A percentile compares a stretch with the other conserved stretches of the same genome.
Evolutionary conservation across 1,140 invertebrate genomes (phyloP).

Genomic region (Drosophila kohkoa): DNA sequence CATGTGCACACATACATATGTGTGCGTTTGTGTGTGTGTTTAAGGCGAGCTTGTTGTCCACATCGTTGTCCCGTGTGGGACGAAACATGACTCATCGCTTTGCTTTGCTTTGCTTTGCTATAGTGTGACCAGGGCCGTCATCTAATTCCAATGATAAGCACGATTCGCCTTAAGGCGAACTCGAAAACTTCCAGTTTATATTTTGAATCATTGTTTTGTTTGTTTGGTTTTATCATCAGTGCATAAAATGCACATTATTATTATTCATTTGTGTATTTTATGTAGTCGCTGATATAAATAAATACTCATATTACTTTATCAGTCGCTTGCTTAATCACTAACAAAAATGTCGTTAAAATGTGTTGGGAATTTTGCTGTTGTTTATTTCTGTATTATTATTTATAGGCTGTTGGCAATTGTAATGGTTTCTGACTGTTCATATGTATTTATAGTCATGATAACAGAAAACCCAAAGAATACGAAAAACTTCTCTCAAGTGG

Average conservation of each 20-base stretch:
- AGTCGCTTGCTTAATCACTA: slow-evolving; percentile 42
- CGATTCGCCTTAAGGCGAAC: slow-evolving; percentile 23
- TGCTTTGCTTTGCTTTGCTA: slow-evolving; percentile 6
- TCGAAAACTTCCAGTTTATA: background rate
- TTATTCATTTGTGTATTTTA: slow-evolving; percentile 17
- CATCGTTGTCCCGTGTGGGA: slow-evolving; percentile 35
- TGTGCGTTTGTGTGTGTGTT: slow-evolving; percentile 15
- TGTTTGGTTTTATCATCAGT: background rate
- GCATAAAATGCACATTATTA: background rate
- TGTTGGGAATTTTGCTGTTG: background rate
- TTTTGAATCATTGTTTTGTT: slow-evolving; percentile 15
- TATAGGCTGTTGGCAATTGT: slow-evolving; percentile 58
- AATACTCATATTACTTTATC: slow-evolving; percentile 41
- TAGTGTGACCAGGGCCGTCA: slow-evolving; percentile 32
- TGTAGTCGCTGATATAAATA: background rate
- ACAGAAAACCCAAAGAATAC: slow-evolving; percentile 24
- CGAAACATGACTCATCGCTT: slow-evolving; percentile 35
- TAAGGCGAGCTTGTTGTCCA: slow-evolving; percentile 54
- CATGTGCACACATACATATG: background rate
- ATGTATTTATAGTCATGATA: slow-evolving; percentile 69
- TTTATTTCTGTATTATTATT: slow-evolving; percentile 57
- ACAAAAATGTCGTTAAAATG: background rate
- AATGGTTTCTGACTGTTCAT: slow-evolving; percentile 53
- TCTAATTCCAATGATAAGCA: slow-evolving; percentile 56
- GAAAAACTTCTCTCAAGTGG: slow-evolving; percentile 6